Conservation (phyloP, 2,888 invertebrate species). For the Poecilus cupreus region DNA sequence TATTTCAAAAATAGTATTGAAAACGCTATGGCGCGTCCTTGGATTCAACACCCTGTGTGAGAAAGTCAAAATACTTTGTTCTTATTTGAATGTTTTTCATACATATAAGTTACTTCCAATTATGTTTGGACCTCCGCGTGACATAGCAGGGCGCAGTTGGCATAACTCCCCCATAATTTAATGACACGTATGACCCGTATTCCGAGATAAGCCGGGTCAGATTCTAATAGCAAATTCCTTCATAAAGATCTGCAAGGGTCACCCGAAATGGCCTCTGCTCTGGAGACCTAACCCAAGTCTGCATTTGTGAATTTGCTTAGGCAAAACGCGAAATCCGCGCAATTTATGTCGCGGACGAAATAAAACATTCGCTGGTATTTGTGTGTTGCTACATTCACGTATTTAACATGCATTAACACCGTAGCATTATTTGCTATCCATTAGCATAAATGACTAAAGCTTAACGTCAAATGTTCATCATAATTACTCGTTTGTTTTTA, state of each 20-base stretch:
- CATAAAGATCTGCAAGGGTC: background rate
- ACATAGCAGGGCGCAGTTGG: background rate
- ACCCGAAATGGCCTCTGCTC: background rate
- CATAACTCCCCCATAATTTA: background rate
- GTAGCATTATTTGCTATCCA: background rate
- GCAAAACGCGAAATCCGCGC: background rate
- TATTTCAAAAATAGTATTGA: too few species aligned
- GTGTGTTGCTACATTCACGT: background rate
- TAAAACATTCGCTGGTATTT: background rate
- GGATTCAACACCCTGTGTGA: too few species aligned
- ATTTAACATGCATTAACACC: background rate
- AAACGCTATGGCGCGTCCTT: too few species aligned
- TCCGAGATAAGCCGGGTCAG: slow-evolving; percentile 20
- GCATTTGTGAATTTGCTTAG: background rate
- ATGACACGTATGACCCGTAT: slow-evolving; percentile 26
- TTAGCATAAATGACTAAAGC: background rate
- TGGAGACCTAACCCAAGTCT: background rate
- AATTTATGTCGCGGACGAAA: background rate
- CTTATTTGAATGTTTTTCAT: too few species aligned
- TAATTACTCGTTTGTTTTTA: background rate
- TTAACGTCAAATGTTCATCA: background rate
- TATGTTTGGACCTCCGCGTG: background rate
- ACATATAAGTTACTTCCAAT: background rate
- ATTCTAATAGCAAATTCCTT: background rate
- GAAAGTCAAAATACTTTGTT: too few species aligned